Evolutionary conservation across 2,888 invertebrate genomes (phyloP).

Genomic region (Biston betularia): DNA sequence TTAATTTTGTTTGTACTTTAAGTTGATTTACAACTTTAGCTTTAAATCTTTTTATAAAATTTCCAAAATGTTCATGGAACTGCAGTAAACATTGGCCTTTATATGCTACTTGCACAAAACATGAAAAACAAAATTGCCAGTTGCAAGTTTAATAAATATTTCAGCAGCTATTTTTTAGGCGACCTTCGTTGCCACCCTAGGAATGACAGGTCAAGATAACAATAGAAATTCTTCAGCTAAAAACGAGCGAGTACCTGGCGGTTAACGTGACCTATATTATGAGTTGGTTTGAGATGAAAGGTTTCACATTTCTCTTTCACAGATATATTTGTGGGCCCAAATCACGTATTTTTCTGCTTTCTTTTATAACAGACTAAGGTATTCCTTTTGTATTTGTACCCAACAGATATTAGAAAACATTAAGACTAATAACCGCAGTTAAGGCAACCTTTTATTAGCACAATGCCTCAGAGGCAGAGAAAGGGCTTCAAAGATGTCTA

Average conservation of each 20-base stretch:
- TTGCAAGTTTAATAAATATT: conserved; percentile 20
- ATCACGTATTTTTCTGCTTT: conserved; percentile 28
- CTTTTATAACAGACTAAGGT: conserved; percentile 28
- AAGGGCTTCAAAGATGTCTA: conserved; percentile 4
- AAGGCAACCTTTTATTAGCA: conserved; percentile 7
- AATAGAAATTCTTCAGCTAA: conserved; percentile 64
- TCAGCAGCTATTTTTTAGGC: conserved; percentile 34
- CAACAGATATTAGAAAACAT: conserved; percentile 16
- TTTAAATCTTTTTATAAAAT: background rate
- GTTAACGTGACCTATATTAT: conserved; percentile 60
- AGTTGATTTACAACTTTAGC: background rate
- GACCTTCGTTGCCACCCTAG: conserved; percentile 43
- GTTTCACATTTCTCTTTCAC: conserved; percentile 47
- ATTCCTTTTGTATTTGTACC: conserved; percentile 22
- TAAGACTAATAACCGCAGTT: conserved; percentile 8
- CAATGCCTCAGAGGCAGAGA: background rate
- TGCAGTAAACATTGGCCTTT: background rate
- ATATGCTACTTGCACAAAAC: background rate
- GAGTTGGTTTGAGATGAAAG: conserved; percentile 37
- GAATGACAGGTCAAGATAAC: conserved; percentile 51
- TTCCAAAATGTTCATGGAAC: background rate
- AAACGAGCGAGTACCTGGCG: conserved; percentile 61
- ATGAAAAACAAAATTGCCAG: conserved; percentile 12
- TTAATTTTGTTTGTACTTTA: background rate
- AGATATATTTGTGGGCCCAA: conserved; percentile 36